A percentile compares a stretch with the other conserved stretches of the same genome.
phyloP scores from a whole-genome alignment of 2,113 vertebrate genomes.

The Plecturocebus donacophilus region DNA sequence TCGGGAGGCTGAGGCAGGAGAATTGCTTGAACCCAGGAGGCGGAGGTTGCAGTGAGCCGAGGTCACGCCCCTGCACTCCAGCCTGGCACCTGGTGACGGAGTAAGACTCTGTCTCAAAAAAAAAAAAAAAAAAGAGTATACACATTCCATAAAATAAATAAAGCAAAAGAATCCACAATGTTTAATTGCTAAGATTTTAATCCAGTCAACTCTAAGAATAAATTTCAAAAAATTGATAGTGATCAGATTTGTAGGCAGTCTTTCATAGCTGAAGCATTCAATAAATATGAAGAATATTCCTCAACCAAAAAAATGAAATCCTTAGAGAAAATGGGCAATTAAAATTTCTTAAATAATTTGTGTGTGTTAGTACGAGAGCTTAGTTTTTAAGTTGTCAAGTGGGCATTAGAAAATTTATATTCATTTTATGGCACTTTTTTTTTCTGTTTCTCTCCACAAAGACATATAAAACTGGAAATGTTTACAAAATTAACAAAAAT shows the following conservation, averaged over 20 bases:
- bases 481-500: background rate
- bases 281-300: background rate
- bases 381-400: conserved; percentile 18
- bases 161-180: background rate
- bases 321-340: background rate
- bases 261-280: background rate
- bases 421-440: background rate
- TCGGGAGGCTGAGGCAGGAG: too few species aligned
- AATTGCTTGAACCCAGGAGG: too few species aligned
- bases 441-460: background rate
- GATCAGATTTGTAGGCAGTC: background rate
- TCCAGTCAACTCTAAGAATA: conserved; percentile 4
- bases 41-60: too few species aligned
- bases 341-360: background rate
- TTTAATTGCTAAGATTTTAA: background rate
- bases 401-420: background rate
- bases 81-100: too few species aligned
- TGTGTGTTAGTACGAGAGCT: background rate
- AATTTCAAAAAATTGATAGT: background rate
- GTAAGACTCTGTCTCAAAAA: too few species aligned
- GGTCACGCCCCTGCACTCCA: too few species aligned
- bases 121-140: too few species aligned
- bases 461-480: background rate
- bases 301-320: background rate
- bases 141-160: background rate